A percentile compares a stretch with the other conserved stretches of the same genome.
Conservation (phyloP, 2,888 invertebrate genomes). For the Psylliodes chrysocephalus region DNA sequence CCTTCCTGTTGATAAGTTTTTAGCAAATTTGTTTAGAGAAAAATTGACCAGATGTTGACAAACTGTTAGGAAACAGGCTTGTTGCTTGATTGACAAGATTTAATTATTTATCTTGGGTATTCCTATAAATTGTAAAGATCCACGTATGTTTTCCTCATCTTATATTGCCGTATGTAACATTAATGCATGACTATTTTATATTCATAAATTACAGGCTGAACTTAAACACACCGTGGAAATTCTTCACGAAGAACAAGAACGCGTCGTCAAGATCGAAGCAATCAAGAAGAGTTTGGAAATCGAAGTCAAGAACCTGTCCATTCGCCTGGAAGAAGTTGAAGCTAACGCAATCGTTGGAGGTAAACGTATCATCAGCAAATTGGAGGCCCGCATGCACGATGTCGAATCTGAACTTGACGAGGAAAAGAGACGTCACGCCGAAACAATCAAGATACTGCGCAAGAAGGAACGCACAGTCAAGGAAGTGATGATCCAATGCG, state of each 20-base stretch:
- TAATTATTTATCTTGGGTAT: too few species aligned
- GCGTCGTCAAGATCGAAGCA: conserved; percentile 95
- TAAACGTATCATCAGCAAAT: conserved; percentile 96
- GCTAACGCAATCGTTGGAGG: conserved; percentile 97
- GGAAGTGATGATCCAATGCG: conserved; percentile 94
- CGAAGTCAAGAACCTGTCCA: conserved; percentile 94
- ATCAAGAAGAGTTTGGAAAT: conserved; percentile 98
- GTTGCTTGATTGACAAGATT: too few species aligned
- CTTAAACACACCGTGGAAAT: conserved; percentile 94
- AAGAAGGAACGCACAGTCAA: conserved; percentile 98
- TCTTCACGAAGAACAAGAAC: conserved; percentile 95
- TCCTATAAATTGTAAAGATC: too few species aligned
- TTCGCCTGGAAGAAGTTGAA: conserved; percentile 95
- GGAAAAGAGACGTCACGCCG: conserved; percentile 96
- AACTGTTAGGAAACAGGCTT: too few species aligned
- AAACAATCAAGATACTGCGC: conserved; percentile 96
- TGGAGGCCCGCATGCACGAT: conserved; percentile 94
- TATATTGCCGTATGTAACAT: too few species aligned
- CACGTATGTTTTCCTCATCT: too few species aligned
- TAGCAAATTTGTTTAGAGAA: too few species aligned
- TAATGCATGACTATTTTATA: too few species aligned
- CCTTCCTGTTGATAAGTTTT: too few species aligned
- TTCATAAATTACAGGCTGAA: conserved; percentile 75
- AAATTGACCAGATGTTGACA: too few species aligned
- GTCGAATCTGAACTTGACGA: conserved; percentile 95